Evolutionary conservation across 2,797 vertebrate species (phyloP).

Genomic region (Thunnus albacares): DNA sequence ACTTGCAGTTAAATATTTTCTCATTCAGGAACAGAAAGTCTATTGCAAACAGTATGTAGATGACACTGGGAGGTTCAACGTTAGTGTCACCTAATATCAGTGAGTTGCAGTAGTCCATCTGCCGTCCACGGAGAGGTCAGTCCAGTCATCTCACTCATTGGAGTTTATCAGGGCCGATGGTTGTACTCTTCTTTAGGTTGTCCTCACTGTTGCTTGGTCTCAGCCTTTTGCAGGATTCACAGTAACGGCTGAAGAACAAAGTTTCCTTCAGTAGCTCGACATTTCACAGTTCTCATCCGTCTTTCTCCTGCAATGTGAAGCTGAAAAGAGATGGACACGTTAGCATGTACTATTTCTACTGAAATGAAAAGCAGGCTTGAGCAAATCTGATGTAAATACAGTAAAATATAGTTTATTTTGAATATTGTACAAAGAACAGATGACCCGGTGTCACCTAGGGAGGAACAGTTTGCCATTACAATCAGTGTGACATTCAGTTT

Average conservation of each 20-base stretch:
- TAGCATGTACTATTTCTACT: not conserved
- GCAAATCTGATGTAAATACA: not conserved
- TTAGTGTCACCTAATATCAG: constrained; percentile 29
- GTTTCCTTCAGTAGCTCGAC: constrained; percentile 60
- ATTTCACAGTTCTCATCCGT: constrained; percentile 70
- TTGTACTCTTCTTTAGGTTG: constrained; percentile 16
- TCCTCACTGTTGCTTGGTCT: constrained; percentile 43
- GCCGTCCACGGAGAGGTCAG: not conserved
- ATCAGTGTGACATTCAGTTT: not conserved
- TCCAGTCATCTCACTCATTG: constrained; percentile 27
- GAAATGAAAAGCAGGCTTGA: not conserved
- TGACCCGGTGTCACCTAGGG: not conserved
- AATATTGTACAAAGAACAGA: not conserved
- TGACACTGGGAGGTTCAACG: constrained; percentile 16
- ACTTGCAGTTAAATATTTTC: constrained; percentile 17
- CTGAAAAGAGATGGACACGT: constrained; percentile 68
- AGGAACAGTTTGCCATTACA: not conserved
- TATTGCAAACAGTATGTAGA: constrained; percentile 49
- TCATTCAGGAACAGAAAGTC: constrained; percentile 39
- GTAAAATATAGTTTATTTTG: not conserved
- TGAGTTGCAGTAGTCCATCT: not conserved
- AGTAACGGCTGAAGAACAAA: constrained; percentile 34
- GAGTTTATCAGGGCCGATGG: constrained; percentile 2
- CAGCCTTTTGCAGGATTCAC: constrained; percentile 52
- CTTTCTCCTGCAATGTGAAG: constrained; percentile 80